Percentiles rank a stretch among this genome's conserved stretches.
These are phyloP conservation scores for Noturus placidus DNA, from an alignment of 2,113 vertebrate genomes.

Conservation along the genomic window DNA sequence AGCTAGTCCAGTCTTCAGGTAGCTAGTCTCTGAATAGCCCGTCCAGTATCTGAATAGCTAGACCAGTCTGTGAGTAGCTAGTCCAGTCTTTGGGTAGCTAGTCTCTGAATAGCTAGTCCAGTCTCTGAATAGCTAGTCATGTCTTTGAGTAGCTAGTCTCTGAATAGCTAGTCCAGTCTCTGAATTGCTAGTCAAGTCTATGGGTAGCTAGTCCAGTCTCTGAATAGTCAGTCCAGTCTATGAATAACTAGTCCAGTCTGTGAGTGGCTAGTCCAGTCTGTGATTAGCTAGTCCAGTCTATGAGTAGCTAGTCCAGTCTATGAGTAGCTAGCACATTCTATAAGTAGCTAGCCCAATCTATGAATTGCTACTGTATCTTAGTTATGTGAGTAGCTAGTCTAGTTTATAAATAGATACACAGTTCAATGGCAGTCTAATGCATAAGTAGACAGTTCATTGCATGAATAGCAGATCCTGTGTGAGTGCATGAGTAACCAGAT, in stretches of 20 bases:
- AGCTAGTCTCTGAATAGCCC: background rate
- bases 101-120: background rate
- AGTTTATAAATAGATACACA: background rate
- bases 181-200: background rate
- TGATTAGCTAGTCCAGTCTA: background rate
- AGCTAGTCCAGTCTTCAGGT: background rate
- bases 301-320: background rate
- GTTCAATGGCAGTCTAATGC: background rate
- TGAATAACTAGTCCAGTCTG: background rate
- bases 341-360: background rate
- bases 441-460: background rate
- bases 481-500: background rate
- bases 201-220: background rate
- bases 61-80: background rate
- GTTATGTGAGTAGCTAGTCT: background rate
- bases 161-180: background rate
- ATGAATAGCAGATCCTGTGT: background rate
- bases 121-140: background rate
- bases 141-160: background rate
- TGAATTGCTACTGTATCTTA: background rate
- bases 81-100: background rate
- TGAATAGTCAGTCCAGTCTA: background rate
- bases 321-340: background rate
- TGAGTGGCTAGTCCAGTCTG: background rate
- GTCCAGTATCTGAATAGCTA: background rate